Conservation (phyloP, 1,140 invertebrate genomes). For the Cherax quadricarinatus region DNA sequence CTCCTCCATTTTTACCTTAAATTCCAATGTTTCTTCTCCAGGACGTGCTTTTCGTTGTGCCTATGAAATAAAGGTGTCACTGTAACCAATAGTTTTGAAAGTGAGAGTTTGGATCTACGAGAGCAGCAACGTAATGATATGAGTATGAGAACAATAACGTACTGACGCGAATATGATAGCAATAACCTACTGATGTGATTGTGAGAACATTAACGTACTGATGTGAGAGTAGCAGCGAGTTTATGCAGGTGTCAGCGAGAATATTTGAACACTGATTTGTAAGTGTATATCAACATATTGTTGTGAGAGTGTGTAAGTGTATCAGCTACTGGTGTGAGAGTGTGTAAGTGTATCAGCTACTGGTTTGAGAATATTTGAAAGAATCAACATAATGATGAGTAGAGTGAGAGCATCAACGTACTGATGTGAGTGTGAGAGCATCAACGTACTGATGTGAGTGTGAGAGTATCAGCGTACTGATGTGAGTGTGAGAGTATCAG, state of each 20-base stretch:
- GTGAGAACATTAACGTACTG: not conserved
- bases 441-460: not conserved
- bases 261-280: too few species aligned
- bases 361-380: not conserved
- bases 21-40: not conserved
- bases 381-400: not conserved
- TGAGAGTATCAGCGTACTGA: not conserved
- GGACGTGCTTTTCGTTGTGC: slow-evolving; percentile 20
- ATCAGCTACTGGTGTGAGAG: too few species aligned
- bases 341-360: too few species aligned
- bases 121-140: not conserved
- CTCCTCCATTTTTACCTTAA: slow-evolving; percentile 9
- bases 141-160: not conserved
- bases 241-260: too few species aligned
- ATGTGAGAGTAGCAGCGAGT: too few species aligned
- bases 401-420: not conserved
- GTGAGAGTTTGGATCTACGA: not conserved
- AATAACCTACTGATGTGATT: not conserved
- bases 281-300: too few species aligned
- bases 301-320: too few species aligned
- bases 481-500: too few species aligned
- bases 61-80: slow-evolving; percentile 39
- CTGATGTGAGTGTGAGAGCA: not conserved
- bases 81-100: not conserved
- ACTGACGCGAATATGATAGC: not conserved